These are phyloP conservation scores for Clusia tigrina DNA, from an alignment of 2,888 invertebrate genomes.

Conservation along the genomic window DNA sequence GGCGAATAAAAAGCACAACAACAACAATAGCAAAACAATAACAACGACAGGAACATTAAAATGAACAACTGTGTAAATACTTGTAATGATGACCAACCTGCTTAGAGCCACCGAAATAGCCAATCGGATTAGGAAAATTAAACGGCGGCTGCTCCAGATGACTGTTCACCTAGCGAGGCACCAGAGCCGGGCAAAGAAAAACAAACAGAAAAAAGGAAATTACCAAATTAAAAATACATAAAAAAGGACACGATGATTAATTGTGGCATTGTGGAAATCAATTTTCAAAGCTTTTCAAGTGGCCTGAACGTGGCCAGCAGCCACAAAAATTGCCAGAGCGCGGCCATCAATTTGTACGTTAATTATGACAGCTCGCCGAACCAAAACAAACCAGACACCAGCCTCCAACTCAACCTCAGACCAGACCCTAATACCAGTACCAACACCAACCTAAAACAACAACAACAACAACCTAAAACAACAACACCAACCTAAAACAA, in stretches of 20 bases:
- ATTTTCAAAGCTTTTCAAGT: slow-evolving; percentile 5
- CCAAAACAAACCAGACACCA: no score
- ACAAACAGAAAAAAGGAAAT: slow-evolving; percentile 11
- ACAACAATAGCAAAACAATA: slow-evolving; percentile 24
- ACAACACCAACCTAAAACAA: no score
- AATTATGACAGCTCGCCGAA: no score
- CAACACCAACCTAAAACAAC: no score
- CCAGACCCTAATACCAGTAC: no score
- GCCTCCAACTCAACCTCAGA: no score
- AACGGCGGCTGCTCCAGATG: slow-evolving; percentile 88
- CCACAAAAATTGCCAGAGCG: no score
- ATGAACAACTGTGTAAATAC: slow-evolving; percentile 1
- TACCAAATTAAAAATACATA: slow-evolving; percentile 3
- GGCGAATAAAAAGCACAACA: neutral
- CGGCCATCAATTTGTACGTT: no score
- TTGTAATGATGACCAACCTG: no score
- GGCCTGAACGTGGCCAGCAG: no score
- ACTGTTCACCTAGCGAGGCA: slow-evolving; percentile 79
- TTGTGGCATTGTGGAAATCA: neutral
- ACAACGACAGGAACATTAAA: slow-evolving; percentile 33
- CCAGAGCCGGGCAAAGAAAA: neutral
- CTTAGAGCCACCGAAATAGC: slow-evolving; percentile 76
- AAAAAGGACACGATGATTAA: neutral
- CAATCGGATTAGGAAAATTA: slow-evolving; percentile 83
- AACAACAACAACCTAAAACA: no score